Percentiles rank a stretch among this genome's conserved stretches.
phyloP scores from a whole-genome alignment of 1,140 invertebrate species.

The Drosophila ironensis region DNA sequence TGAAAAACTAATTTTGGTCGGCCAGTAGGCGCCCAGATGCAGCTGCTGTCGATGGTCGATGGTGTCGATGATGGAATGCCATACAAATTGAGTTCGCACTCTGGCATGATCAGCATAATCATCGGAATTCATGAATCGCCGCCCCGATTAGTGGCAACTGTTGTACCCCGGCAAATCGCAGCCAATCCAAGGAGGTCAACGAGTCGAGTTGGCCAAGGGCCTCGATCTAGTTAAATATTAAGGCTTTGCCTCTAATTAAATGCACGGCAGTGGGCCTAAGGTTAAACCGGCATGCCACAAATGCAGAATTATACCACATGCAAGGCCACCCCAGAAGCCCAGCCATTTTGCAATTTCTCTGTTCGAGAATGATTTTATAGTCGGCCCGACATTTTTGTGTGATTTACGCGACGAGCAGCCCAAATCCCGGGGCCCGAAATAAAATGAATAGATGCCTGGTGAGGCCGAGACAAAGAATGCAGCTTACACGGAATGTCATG shows the following conservation, averaged over 20 bases:
- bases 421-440: conserved; percentile 32
- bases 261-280: conserved; percentile 17
- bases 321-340: neutral
- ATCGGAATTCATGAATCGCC: conserved; percentile 69
- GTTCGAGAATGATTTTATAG: conserved; percentile 55
- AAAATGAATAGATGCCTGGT: conserved; percentile 32
- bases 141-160: conserved; percentile 59
- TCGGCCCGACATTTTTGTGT: conserved; percentile 62
- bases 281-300: conserved; percentile 39
- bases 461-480: conserved; percentile 5
- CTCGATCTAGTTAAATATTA: neutral
- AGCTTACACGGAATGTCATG: neutral
- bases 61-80: conserved; percentile 34
- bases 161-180: too few species aligned
- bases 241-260: conserved; percentile 51
- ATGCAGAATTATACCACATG: conserved; percentile 57
- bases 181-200: neutral
- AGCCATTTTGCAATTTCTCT: conserved; percentile 11
- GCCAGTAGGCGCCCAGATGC: conserved; percentile 23
- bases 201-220: conserved; percentile 1
- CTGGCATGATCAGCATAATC: conserved; percentile 65
- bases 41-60: conserved; percentile 6
- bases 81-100: conserved; percentile 72
- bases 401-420: conserved; percentile 59
- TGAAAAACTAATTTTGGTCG: conserved; percentile 70